These are phyloP conservation scores for Hybos culiciformis DNA, from an alignment of 2,888 invertebrate genomes.

Conservation along the genomic window DNA sequence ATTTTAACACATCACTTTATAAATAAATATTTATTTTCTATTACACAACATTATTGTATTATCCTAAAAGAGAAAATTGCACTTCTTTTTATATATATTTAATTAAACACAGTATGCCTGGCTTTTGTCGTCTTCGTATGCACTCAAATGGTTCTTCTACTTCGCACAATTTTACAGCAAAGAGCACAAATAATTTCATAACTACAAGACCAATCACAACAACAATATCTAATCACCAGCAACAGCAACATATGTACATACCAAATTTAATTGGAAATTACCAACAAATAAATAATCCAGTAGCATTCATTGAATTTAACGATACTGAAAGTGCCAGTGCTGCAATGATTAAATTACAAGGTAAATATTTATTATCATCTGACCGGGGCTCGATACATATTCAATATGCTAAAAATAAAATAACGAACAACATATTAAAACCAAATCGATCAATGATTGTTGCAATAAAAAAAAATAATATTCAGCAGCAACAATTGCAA, in stretches of 20 bases:
- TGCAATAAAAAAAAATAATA: slow-evolving; percentile 11
- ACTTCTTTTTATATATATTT: too few species aligned
- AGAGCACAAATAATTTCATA: not conserved
- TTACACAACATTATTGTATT: too few species aligned
- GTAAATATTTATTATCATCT: slow-evolving; percentile 89
- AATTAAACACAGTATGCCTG: slow-evolving; percentile 71
- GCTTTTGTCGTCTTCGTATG: slow-evolving; percentile 96
- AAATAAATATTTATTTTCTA: too few species aligned
- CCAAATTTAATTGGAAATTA: slow-evolving; percentile 2
- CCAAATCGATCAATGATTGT: too few species aligned
- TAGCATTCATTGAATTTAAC: slow-evolving; percentile 96
- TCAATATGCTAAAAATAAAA: slow-evolving; percentile 98
- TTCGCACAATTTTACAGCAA: slow-evolving; percentile 16
- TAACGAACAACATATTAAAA: slow-evolving; percentile 53
- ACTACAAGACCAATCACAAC: slow-evolving; percentile 5
- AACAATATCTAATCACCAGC: slow-evolving; percentile 12
- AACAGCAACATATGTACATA: slow-evolving; percentile 14
- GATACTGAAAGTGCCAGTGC: slow-evolving; percentile 82
- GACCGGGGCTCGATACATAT: slow-evolving; percentile 95
- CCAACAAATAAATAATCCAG: slow-evolving; percentile 54
- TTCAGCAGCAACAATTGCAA: slow-evolving; percentile 10
- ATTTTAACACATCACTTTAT: too few species aligned
- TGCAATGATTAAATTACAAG: slow-evolving; percentile 89
- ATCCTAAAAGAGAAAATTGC: too few species aligned
- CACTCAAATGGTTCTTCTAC: slow-evolving; percentile 57